Evolutionary conservation across 1,140 invertebrate genomes (phyloP), one percentile per base, ranked within the genome.

Genomic region (Achatina immaculata): DNA sequence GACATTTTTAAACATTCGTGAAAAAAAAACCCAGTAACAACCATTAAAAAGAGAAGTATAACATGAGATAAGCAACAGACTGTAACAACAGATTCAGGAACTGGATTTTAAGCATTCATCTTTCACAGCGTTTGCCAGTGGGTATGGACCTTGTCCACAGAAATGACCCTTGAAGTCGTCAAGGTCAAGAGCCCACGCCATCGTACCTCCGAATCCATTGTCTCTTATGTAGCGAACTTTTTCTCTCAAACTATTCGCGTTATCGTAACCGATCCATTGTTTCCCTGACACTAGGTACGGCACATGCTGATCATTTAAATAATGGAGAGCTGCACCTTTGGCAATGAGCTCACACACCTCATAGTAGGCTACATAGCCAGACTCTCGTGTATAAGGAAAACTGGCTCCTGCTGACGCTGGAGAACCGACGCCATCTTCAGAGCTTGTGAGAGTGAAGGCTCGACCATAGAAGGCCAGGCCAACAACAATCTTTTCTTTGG

Each of bases 151-250:
- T 62, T 94, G 94, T 31, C 96, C 96, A 89, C 97, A 98, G 36
- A 77, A 80, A 42, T 93, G 93, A 34, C 96, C 96, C 81, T 93
- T n/a, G n/a, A n/a, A n/a, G n/a, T n/a, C n/a, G n/a, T n/a, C n/a
- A n/a, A n/a, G n/a, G n/a, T n/a, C n/a, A 0, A 98, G 93, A 0
- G 96, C 97, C 97, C 97, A 99, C 0, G 97, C 95, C 96, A 98
- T 98, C 42, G 96, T 97, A 16, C 98, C 98, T 48, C 91, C 88
- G 80, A 81, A 83, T 0, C 79, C 79, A 7, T 72, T 48, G 68
- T 75, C 58, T 65, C 68, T 74, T 31, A 69, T 45, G 77, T 78
- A 82, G 34, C 55, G 58, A 73, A 66, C 72, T 72, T 97, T 97
- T 78, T 94, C 92, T 51, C 90, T 92, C 2, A 97, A 92, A 38